Conservation (phyloP, 1,140 invertebrate genomes). For the Drosophila tsacasi region DNA sequence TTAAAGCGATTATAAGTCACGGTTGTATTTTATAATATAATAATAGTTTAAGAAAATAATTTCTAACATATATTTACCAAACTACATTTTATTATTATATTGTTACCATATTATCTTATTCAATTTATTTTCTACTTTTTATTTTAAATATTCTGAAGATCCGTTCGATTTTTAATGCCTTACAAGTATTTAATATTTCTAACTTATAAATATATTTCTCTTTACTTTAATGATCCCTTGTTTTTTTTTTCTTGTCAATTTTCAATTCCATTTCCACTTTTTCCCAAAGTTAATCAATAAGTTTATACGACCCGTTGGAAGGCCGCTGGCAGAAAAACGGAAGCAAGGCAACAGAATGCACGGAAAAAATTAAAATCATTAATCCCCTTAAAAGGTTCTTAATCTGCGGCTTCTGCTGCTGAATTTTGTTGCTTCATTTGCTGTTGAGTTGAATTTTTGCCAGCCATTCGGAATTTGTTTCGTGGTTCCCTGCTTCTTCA, state of each 20-base stretch:
- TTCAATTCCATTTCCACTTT: no score
- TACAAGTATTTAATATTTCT: not conserved
- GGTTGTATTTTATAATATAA: not conserved
- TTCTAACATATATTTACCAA: not conserved
- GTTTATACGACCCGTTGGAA: not conserved
- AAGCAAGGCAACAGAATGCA: conserved; percentile 34
- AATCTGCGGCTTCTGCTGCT: conserved; percentile 77
- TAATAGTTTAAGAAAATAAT: not conserved
- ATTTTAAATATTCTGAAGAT: no score
- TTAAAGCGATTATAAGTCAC: not conserved
- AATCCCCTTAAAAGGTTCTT: conserved; percentile 85
- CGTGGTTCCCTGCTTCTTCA: conserved; percentile 14
- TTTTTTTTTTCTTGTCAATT: not conserved
- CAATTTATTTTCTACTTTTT: no score
- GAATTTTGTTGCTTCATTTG: conserved; percentile 76
- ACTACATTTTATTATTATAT: no score
- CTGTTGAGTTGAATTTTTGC: conserved; percentile 25
- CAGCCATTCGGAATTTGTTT: conserved; percentile 9
- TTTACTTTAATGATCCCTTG: not conserved
- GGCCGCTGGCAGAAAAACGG: conserved; percentile 27
- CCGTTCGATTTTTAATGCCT: no score
- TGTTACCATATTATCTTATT: no score
- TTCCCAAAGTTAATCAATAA: not conserved
- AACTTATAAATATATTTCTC: not conserved
- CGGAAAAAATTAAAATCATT: conserved; percentile 66